A percentile compares a stretch with the other conserved stretches of the same genome.
These are phyloP conservation scores for Heliopora coerulea DNA, from an alignment of 92 coral and sea anemone genomes.

Conservation along the genomic window DNA sequence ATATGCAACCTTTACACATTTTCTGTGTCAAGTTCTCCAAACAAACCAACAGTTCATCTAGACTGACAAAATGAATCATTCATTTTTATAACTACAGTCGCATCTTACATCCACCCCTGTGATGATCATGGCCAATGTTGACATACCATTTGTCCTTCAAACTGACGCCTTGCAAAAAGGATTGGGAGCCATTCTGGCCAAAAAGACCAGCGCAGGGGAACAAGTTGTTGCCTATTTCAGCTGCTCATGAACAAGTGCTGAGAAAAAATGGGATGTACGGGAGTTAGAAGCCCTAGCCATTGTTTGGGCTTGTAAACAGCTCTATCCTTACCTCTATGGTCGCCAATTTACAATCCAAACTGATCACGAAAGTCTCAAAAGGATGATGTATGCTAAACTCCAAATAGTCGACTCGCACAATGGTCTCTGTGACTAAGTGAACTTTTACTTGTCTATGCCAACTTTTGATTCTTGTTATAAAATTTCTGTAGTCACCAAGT, in stretches of 20 bases:
- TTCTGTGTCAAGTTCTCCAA: conserved; percentile 47
- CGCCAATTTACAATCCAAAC: conserved; percentile 54
- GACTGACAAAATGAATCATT: not conserved
- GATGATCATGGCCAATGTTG: conserved; percentile 39
- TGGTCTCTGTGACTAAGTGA: conserved; percentile 41
- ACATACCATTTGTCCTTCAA: conserved; percentile 42
- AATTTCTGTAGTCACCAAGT: not conserved
- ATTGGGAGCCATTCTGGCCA: conserved; percentile 57
- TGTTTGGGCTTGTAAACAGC: conserved; percentile 11
- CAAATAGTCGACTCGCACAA: conserved; percentile 47
- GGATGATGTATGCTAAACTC: conserved; percentile 46
- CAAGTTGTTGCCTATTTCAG: conserved; percentile 62
- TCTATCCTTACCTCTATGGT: conserved; percentile 52
- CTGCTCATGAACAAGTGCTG: conserved; percentile 48
- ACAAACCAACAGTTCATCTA: not conserved
- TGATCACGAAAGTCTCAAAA: conserved; percentile 54
- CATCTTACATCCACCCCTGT: conserved; percentile 38
- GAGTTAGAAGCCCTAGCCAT: conserved; percentile 49
- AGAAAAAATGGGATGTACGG: not conserved
- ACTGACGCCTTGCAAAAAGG: conserved; percentile 24
- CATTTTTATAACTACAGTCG: not conserved
- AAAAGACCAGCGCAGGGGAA: conserved; percentile 41
- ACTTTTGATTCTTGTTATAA: not conserved
- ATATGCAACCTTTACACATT: conserved; percentile 56
- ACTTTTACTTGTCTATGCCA: conserved; percentile 26